Base-by-base conservation (phyloP, 2,797 vertebrate genomes). In the Pseudochromis fuscus region DNA sequence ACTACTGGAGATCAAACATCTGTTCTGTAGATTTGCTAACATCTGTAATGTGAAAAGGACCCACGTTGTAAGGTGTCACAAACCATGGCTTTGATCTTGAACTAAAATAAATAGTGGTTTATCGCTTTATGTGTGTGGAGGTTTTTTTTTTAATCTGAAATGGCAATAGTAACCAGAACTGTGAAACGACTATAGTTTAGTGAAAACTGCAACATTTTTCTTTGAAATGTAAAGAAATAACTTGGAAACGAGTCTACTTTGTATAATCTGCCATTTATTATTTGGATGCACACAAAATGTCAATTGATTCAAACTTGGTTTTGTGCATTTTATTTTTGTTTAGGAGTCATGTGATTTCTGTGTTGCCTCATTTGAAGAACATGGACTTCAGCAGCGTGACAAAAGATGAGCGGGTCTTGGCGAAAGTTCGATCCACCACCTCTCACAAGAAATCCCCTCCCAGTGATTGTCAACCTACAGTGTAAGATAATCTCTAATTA, bases 311-410 rank as follows among this genome's bases (percentile, higher is more conserved):
- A 21, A 1, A 66, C 31, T 46, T 19, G 31, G 12, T 4, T 5
- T 67, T 59, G 27, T 46, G 23, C 7, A 4, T 57, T 45, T 7
- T 59, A 10, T 57, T 13, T 67, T 21, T 83, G 67, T 51, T 25
- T 83, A 96, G 95, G 91, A 75, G 66, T 4, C 89, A 94, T 50
- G 89, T 96, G 53, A 87, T 96, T 75, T 87, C 83, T 7, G 67
- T 62, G 2, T 79, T 96, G 83, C 94, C 95, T 61, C 85, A 73
- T 3, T 62, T 96, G 75, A 95, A 95, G 86, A 91, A 27, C 0
- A 77, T 96, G 24, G 95, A 96, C 88, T 96, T 96, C 90, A 94
- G 94, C 9, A 79, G 79, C 0, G 88, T 96, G 73, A 96, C 95
- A 24, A 91, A 63, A 5, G 86, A 93, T 24, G 94, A 96, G 48